phyloP scores from a whole-genome alignment of 2,888 invertebrate species.

The Cephus pygmeus region DNA sequence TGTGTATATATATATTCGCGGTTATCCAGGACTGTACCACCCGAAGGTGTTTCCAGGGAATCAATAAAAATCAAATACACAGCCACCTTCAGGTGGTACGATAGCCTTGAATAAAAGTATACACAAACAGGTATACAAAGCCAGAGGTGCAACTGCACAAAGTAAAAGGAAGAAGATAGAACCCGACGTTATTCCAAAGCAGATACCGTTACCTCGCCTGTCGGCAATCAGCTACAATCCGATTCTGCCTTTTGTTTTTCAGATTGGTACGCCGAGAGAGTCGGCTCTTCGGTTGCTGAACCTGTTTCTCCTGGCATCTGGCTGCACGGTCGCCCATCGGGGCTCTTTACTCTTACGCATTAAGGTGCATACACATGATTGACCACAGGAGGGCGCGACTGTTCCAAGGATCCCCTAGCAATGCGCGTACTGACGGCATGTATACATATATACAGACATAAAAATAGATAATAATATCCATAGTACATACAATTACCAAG shows the following conservation, averaged over 20 bases:
- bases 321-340: background rate
- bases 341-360: slow-evolving; percentile 18
- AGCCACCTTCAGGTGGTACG: too few species aligned
- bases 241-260: slow-evolving; percentile 59
- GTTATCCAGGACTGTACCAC: too few species aligned
- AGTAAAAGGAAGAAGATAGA: background rate
- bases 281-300: slow-evolving; percentile 31
- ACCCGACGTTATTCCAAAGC: slow-evolving; percentile 1
- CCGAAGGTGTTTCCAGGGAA: too few species aligned
- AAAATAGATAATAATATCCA: slow-evolving; percentile 11
- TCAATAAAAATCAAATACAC: too few species aligned
- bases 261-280: slow-evolving; percentile 35
- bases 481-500: background rate
- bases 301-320: slow-evolving; percentile 46
- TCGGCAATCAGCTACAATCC: slow-evolving; percentile 60
- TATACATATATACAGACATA: slow-evolving; percentile 19
- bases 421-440: slow-evolving; percentile 11
- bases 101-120: too few species aligned
- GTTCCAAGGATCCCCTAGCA: background rate
- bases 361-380: slow-evolving; percentile 48
- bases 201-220: slow-evolving; percentile 57
- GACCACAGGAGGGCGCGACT: slow-evolving; percentile 37
- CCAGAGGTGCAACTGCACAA: background rate
- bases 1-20: too few species aligned
- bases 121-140: background rate